Percentiles rank a stretch among this genome's conserved stretches.
Conservation (phyloP, 2,888 invertebrate genomes). For the Xylota sylvarum region DNA sequence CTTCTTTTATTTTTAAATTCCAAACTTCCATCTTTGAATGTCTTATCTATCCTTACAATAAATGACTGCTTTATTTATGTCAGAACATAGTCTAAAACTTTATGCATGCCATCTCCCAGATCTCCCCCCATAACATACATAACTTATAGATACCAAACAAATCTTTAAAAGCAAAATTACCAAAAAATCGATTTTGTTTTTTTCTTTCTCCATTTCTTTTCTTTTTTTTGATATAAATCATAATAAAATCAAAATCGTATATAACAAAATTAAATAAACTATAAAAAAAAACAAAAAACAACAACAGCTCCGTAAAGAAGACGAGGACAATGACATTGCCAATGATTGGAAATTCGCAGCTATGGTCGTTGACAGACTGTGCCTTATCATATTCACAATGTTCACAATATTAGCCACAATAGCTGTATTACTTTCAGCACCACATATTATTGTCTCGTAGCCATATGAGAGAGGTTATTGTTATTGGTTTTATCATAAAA, state of each 20-base stretch:
- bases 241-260: conserved; percentile 28
- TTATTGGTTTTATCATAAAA: conserved; percentile 86
- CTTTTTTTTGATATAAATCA: conserved; percentile 41
- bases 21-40: conserved; percentile 13
- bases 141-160: conserved; percentile 17
- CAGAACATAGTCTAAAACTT: neutral
- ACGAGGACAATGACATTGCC: conserved; percentile 96
- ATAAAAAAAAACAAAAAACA: conserved; percentile 79
- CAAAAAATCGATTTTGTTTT: conserved; percentile 46
- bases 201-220: conserved; percentile 63
- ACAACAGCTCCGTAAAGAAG: conserved; percentile 94
- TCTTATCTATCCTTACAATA: neutral
- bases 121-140: neutral
- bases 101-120: conserved; percentile 8
- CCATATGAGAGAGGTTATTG: conserved; percentile 86
- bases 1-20: conserved; percentile 8
- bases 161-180: conserved; percentile 21
- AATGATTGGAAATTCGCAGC: conserved; percentile 99
- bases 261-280: conserved; percentile 24
- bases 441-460: conserved; percentile 89
- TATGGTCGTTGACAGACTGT: conserved; percentile 99
- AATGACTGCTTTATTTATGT: conserved; percentile 1
- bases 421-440: conserved; percentile 98
- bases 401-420: conserved; percentile 99
- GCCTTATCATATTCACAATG: conserved; percentile 99